Conservation (phyloP, 1,140 invertebrate species). For the fruit fly (Drosophila melanogaster) region Release_6_plus_ISO1_MT NT_033779.5:1219501-1220000, state of each 20-base stretch:
- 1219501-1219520: constrained; percentile 9
- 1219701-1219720: constrained; percentile 73
- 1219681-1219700: constrained; percentile 74
- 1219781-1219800: constrained; percentile 58
- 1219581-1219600: constrained; percentile 51
- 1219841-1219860: constrained; percentile 9
- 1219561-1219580: constrained; percentile 36
- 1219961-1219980: constrained; percentile 41
- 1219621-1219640: neutral
- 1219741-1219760: neutral
- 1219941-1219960: constrained; percentile 19
- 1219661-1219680: constrained; percentile 78
- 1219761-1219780: neutral
- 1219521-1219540: constrained; percentile 28
- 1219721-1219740: constrained; percentile 64
- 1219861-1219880: constrained; percentile 63
- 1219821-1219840: constrained; percentile 12
- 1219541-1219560: constrained; percentile 26
- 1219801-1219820: constrained; percentile 52
- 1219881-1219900: constrained; percentile 48
- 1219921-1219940: constrained; percentile 28
- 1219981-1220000: constrained; percentile 29
- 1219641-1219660: constrained; percentile 43
- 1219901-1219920: constrained; percentile 51
- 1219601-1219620: fast-evolving